Evolutionary conservation across 2,888 invertebrate genomes (phyloP), one percentile per base, ranked within the genome.

Genomic region (Eupeodes latifasciatus): DNA sequence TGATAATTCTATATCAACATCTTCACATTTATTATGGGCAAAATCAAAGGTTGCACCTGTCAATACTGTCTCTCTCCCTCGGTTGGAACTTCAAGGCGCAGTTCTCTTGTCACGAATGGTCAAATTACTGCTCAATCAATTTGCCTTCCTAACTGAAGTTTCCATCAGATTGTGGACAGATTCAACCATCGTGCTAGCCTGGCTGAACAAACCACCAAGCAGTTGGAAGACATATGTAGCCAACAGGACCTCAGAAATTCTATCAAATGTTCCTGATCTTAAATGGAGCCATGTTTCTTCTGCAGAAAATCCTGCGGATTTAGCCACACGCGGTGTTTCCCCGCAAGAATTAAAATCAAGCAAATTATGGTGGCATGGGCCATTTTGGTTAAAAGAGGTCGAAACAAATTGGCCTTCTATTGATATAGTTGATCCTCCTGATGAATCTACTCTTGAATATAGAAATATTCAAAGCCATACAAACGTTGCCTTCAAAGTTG

Each of bases 181-280:
- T 14, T 72, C 72, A 0, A 55, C 66, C 0, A 72, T 78, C 5
- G 72, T 77, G 5, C 36, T 83, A 6, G 19, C 72, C 12, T 83
- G 78, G 64, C 49, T 82, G 1, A 34, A 69, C 9, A 53, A 55
- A 3, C 59, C 69, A 19, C 55, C 69, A 10, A 40, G 19, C 14
- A 14, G 49, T n/a, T 80, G 78, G 82, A 85, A 87, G 57, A 82
- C 77, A 0, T 89, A 77, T 34, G 79, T 86, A 0, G 84, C 86
- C 10, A 82, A 85, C 57, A 16, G 89, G 55, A 64, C 62, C 0
- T 19, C 85, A 6, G 76, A 64, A 27, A 76, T 76, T 1, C 40
- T 53, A 53, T 40, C 16, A 7, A 62, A 75, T 53, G 40, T 53
- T 19, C 9, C 49, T 5, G 4, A 12, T 10, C 7, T 19, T 7